A percentile compares a stretch with the other conserved stretches of the same genome.
Evolutionary conservation across 1,140 invertebrate genomes (phyloP).

Genomic region (Drosophila sp.): DNA sequence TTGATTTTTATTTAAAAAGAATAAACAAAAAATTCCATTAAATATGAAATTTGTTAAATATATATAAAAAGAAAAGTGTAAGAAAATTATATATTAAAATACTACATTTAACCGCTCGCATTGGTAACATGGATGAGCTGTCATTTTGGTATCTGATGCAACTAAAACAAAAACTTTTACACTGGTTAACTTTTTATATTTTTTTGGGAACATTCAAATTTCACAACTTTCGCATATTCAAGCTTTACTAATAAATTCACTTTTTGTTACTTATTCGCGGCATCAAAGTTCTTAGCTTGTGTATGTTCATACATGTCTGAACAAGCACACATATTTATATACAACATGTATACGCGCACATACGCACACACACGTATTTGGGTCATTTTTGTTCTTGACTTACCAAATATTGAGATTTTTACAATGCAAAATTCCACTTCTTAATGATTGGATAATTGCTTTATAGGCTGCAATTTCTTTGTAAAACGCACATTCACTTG

Average conservation of each 20-base stretch:
- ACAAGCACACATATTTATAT: slow-evolving; percentile 15
- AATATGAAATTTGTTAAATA: neutral
- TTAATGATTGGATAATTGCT: neutral
- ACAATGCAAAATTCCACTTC: slow-evolving; percentile 18
- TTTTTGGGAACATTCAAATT: neutral
- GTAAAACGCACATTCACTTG: slow-evolving; percentile 53
- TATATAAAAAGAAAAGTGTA: neutral
- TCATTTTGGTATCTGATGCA: slow-evolving; percentile 34
- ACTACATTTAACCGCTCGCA: slow-evolving; percentile 36
- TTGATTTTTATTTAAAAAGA: no score
- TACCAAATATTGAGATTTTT: slow-evolving; percentile 25
- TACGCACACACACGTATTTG: slow-evolving; percentile 41
- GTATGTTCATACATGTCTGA: slow-evolving; percentile 32
- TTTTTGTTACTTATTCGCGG: slow-evolving; percentile 37
- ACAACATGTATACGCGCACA: slow-evolving; percentile 21
- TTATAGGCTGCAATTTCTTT: neutral
- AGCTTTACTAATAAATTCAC: slow-evolving; percentile 18
- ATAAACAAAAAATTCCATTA: no score
- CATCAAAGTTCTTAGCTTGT: slow-evolving; percentile 39
- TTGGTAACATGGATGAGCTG: slow-evolving; percentile 27
- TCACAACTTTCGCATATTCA: neutral
- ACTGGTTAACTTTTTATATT: slow-evolving; percentile 5
- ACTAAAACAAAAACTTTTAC: slow-evolving; percentile 6
- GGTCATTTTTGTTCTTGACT: slow-evolving; percentile 47
- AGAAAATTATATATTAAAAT: slow-evolving; percentile 6